Conservation (phyloP, 2,797 vertebrate genomes). For the Myotis daubentonii region DNA sequence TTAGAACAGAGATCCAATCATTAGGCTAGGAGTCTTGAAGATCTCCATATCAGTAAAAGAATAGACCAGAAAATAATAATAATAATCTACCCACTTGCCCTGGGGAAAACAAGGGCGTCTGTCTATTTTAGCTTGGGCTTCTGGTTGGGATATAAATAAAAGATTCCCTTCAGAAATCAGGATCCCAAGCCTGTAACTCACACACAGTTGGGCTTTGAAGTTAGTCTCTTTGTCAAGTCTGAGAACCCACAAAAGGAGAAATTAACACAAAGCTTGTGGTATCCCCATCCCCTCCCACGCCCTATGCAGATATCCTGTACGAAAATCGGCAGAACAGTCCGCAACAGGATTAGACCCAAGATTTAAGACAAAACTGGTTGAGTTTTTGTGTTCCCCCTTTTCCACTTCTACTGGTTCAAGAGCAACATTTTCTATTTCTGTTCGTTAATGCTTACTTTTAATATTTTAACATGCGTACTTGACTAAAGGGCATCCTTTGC, state of each 20-base stretch:
- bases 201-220: background rate
- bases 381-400: background rate
- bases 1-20: background rate
- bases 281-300: background rate
- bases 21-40: background rate
- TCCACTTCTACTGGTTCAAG: background rate
- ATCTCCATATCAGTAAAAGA: background rate
- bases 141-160: background rate
- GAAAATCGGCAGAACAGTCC: background rate
- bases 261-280: background rate
- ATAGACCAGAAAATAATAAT: background rate
- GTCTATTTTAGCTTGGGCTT: background rate
- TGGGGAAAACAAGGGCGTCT: background rate
- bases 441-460: background rate
- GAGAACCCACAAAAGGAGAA: background rate
- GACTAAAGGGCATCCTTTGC: background rate
- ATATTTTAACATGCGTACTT: background rate
- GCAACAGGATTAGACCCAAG: background rate
- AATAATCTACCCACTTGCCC: background rate
- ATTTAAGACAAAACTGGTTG: background rate
- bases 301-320: background rate
- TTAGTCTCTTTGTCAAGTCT: background rate
- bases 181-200: background rate
- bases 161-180: slow-evolving; percentile 3
- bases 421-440: background rate